These are phyloP conservation scores for Lochmaea capreae DNA, from an alignment of 2,888 invertebrate genomes.

Conservation along the genomic window DNA sequence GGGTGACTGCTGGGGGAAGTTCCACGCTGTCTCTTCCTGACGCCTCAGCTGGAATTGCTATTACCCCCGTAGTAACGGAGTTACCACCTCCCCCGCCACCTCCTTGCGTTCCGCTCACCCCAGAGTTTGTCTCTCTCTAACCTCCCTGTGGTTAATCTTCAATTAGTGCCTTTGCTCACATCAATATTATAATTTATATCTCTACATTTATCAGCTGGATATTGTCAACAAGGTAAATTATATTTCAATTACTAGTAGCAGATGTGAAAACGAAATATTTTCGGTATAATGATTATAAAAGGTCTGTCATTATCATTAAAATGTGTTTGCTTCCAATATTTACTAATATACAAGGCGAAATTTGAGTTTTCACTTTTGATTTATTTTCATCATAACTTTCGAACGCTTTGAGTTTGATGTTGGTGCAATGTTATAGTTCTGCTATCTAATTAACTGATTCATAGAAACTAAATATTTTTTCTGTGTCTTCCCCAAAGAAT, in stretches of 20 bases:
- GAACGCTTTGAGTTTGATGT: no score
- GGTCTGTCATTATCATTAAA: no score
- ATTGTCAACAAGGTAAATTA: constrained; percentile 27
- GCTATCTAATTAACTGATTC: no score
- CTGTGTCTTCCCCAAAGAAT: no score
- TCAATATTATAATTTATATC: constrained; percentile 49
- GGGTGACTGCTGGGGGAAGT: constrained; percentile 89
- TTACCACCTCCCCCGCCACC: constrained; percentile 70
- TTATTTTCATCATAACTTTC: no score
- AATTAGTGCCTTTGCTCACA: constrained; percentile 67
- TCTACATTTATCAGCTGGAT: constrained; percentile 31
- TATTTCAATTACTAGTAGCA: constrained; percentile 8
- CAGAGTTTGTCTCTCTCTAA: constrained; percentile 71
- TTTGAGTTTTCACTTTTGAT: no score
- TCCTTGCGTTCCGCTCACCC: constrained; percentile 70
- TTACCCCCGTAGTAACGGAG: constrained; percentile 64
- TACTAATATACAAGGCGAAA: no score
- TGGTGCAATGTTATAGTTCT: no score
- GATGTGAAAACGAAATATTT: constrained; percentile 13
- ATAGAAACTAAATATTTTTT: no score
- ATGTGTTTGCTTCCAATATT: no score
- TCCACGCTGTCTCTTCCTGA: constrained; percentile 87
- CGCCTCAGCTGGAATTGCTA: constrained; percentile 56
- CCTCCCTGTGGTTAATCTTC: constrained; percentile 64
- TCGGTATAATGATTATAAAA: background rate